phyloP scores from a whole-genome alignment of 2,888 invertebrate species.

The Drosophila eohydei region DNA sequence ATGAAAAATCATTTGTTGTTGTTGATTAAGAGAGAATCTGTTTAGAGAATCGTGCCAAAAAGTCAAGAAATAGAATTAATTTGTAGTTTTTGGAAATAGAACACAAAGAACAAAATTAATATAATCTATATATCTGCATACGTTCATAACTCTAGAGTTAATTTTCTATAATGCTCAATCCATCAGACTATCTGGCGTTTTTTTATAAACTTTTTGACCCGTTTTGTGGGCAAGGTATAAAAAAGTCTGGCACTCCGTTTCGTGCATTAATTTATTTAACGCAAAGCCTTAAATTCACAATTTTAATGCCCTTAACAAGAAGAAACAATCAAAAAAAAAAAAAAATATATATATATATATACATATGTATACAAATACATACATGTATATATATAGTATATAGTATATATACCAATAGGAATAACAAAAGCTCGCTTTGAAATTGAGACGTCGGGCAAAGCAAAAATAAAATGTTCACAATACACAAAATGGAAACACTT shows the following conservation, averaged over 20 bases:
- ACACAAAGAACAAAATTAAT: not conserved
- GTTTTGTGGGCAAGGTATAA: conserved; percentile 33
- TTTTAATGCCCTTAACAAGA: conserved; percentile 64
- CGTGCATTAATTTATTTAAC: conserved; percentile 78
- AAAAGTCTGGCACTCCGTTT: conserved; percentile 39
- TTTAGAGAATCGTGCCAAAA: not conserved
- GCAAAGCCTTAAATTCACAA: conserved; percentile 75
- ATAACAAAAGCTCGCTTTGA: conserved; percentile 70
- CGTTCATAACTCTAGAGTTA: not conserved
- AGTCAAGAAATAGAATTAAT: not conserved
- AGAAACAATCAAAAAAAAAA: conserved; percentile 17
- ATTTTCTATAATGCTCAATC: not conserved
- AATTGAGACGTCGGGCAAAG: conserved; percentile 72
- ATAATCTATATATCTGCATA: no score
- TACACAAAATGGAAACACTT: conserved; percentile 57
- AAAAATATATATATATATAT: not conserved
- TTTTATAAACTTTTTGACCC: not conserved
- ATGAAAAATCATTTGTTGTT: not conserved
- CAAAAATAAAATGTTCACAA: conserved; percentile 59
- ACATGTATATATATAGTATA: conserved; percentile 15
- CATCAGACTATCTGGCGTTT: not conserved
- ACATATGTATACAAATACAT: not conserved
- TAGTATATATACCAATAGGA: conserved; percentile 15
- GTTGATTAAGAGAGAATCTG: not conserved
- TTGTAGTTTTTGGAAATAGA: not conserved